Percentiles rank a stretch among this genome's conserved stretches.
phyloP scores from a whole-genome alignment of 2,888 invertebrate species.

The Tinea semifulvella region DNA sequence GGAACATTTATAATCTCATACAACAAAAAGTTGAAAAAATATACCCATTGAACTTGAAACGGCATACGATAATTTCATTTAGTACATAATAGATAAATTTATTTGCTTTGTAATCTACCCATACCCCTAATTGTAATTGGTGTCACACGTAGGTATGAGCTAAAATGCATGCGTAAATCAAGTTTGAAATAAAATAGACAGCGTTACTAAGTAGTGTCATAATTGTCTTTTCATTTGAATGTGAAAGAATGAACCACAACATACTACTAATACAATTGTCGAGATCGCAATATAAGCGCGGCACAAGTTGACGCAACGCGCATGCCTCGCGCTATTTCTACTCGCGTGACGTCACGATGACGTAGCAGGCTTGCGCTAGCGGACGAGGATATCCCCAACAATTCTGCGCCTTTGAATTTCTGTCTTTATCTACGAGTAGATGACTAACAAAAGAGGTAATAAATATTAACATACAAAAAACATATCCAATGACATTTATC shows the following conservation, averaged over 20 bases:
- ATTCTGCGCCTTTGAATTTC: slow-evolving; percentile 18
- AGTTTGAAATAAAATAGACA: no score
- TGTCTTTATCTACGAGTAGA: slow-evolving; percentile 15
- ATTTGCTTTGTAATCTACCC: no score
- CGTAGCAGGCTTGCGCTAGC: slow-evolving; percentile 44
- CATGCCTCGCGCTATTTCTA: slow-evolving; percentile 55
- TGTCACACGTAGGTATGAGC: no score
- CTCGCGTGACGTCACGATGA: slow-evolving; percentile 62
- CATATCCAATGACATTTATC: background rate
- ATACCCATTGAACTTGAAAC: no score
- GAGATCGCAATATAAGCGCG: slow-evolving; percentile 9
- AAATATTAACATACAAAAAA: slow-evolving; percentile 6
- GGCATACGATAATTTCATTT: no score
- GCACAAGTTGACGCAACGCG: slow-evolving; percentile 54
- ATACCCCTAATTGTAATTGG: no score
- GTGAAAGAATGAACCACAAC: background rate
- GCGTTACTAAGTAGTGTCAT: no score
- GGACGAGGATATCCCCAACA: slow-evolving; percentile 56
- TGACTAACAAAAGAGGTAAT: slow-evolving; percentile 14
- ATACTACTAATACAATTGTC: background rate
- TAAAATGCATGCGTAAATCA: no score
- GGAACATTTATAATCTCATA: no score
- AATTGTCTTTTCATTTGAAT: no score
- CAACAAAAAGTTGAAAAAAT: no score
- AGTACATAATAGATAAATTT: no score